Base-by-base conservation (phyloP, 2,888 invertebrate genomes). In the Meghimatium bilineatum region DNA sequence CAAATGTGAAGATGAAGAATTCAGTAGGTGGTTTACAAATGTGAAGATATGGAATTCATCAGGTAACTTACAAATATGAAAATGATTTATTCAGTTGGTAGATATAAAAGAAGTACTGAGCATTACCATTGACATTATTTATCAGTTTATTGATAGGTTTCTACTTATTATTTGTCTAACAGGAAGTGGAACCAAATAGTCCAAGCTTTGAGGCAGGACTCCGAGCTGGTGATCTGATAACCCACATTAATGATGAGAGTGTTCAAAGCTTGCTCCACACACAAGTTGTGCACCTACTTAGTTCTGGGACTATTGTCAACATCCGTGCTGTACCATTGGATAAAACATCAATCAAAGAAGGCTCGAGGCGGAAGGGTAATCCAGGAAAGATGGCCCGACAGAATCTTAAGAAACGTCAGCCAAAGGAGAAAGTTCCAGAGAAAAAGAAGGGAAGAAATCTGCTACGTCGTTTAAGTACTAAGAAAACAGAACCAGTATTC, bases 161-260 rank as follows among this genome's bases (percentile, higher is more conserved):
- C 6, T 44, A 44, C 44, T 44, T 44, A n/a, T n/a, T n/a, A n/a
- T 56, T 26, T 56, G 17, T 77, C n/a, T 63, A 92, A 0, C 92
- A 97, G 96, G 97, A 97, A 79, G 98, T 99, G 49, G 97, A 97
- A 93, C 96, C 96, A 92, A 97, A 97, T 29, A 97, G 98, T 93
- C 97, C 98, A 0, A 97, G 97, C 10, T 92, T 90, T 89, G 92
- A 93, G 87, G 92, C 93, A 49, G 93, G 94, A 3, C 94, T 97
- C 0, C 94, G 96, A 78, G 95, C 96, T n/a, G 96, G 96, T 32
- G 96, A 96, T 94, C 95, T 97, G 87, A 97, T 98, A 88, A 97
- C 97, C 5, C 97, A 96, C 93, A 96, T 97, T 82, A 97, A 97
- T 92, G 96, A 96, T 0, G 97, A 97, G 93, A 95, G 96, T 1